Conservation (phyloP, 2,888 invertebrate species). For the Crepidodera aurea region DNA sequence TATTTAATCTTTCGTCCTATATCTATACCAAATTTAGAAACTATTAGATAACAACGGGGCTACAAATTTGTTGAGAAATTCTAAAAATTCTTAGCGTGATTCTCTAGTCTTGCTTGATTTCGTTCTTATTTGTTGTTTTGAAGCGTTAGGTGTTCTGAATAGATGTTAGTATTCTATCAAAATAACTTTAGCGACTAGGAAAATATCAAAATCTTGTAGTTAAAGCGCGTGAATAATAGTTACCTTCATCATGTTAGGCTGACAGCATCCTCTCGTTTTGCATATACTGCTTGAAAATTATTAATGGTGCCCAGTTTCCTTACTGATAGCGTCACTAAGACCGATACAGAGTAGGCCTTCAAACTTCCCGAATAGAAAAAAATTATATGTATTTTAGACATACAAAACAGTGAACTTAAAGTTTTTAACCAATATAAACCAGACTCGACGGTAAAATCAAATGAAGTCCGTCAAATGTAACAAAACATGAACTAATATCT, state of each 20-base stretch:
- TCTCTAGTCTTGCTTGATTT: not conserved
- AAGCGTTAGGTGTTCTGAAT: not conserved
- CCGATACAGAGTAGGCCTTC: not conserved
- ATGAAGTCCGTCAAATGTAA: too few relatives aligned
- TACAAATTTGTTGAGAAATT: too few relatives aligned
- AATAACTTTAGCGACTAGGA: conserved; percentile 17
- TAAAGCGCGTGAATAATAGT: conserved; percentile 39
- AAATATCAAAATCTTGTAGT: conserved; percentile 44
- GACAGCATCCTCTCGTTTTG: conserved; percentile 40
- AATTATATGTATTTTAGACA: too few relatives aligned
- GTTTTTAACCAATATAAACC: too few relatives aligned
- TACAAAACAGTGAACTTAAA: too few relatives aligned
- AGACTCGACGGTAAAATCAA: too few relatives aligned
- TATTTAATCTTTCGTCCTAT: too few relatives aligned
- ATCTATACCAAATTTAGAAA: too few relatives aligned
- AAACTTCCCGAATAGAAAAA: too few relatives aligned
- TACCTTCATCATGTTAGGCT: conserved; percentile 41
- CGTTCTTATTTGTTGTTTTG: not conserved
- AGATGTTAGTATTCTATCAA: not conserved
- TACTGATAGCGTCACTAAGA: conserved; percentile 26
- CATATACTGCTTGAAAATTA: conserved; percentile 38
- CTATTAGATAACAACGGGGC: too few relatives aligned
- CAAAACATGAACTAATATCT: too few relatives aligned
- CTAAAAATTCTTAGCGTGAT: too few relatives aligned
- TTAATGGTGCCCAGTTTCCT: conserved; percentile 45